phyloP scores from a whole-genome alignment of 2,888 invertebrate species.

The Rhamphomyia laevipes region DNA sequence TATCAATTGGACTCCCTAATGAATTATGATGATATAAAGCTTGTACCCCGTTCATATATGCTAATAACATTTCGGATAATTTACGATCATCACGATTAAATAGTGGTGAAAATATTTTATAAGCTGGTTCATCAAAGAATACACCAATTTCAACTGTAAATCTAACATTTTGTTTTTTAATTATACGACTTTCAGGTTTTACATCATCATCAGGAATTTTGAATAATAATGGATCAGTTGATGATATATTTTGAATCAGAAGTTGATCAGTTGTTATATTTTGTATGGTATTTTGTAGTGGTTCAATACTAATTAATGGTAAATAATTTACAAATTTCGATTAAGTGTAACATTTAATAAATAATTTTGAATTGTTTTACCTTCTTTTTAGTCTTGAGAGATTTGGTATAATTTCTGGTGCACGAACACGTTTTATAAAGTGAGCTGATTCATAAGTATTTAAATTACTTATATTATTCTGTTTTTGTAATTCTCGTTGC shows the following conservation, averaged over 20 bases:
- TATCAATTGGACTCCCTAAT: constrained; percentile 50
- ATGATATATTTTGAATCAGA: neutral
- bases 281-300: no score
- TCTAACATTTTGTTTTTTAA: constrained; percentile 14
- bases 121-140: constrained; percentile 64
- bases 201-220: no score
- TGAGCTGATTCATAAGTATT: constrained; percentile 1
- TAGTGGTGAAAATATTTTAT: constrained; percentile 56
- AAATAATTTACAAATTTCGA: no score
- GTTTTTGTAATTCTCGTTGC: constrained; percentile 28
- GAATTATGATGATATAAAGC: constrained; percentile 68
- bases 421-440: constrained; percentile 7
- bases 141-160: constrained; percentile 59
- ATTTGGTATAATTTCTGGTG: constrained; percentile 8
- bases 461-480: neutral
- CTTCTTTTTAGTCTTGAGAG: constrained; percentile 11
- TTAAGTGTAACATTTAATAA: no score
- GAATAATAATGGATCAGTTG: neutral
- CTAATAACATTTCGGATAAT: constrained; percentile 61
- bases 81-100: constrained; percentile 52
- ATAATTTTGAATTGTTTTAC: constrained; percentile 6
- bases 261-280: no score
- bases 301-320: no score
- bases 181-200: no score
- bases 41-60: constrained; percentile 68